phyloP scores from a whole-genome alignment of 1,140 invertebrate genomes.

The Acromyrmex heyeri region DNA sequence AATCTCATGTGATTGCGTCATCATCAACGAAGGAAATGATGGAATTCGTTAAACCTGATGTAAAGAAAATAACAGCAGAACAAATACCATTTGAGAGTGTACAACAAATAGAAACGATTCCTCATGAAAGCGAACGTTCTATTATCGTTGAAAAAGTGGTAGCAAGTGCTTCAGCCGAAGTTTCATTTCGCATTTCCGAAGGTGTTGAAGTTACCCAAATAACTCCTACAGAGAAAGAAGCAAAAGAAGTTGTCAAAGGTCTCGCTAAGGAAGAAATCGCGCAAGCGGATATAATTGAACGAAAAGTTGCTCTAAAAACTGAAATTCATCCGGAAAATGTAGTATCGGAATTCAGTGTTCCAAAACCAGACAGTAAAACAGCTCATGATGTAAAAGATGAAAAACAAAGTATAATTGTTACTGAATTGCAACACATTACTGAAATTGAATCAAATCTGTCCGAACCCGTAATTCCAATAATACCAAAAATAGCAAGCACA shows the following conservation, averaged over 20 bases:
- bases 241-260: constrained; percentile 80
- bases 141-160: constrained; percentile 68
- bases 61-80: constrained; percentile 70
- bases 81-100: constrained; percentile 82
- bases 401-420: constrained; percentile 87
- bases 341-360: constrained; percentile 79
- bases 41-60: constrained; percentile 67
- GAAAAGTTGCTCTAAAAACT: constrained; percentile 81
- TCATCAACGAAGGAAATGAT: constrained; percentile 72
- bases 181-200: constrained; percentile 77
- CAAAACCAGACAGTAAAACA: constrained; percentile 77
- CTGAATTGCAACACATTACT: constrained; percentile 84
- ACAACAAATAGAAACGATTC: constrained; percentile 74
- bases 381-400: constrained; percentile 82
- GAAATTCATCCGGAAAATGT: constrained; percentile 82
- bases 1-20: constrained; percentile 78
- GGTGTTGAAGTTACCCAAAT: constrained; percentile 81
- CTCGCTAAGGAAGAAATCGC: constrained; percentile 83
- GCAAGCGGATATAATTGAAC: constrained; percentile 81
- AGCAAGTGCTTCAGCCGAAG: constrained; percentile 73
- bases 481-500: constrained; percentile 77
- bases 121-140: constrained; percentile 79
- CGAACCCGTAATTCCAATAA: constrained; percentile 80
- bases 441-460: constrained; percentile 85
- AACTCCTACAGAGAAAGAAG: constrained; percentile 77